A percentile compares a stretch with the other conserved stretches of the same genome.
Conservation (phyloP, 2,113 vertebrate species). For the Varanus komodoensis region DNA sequence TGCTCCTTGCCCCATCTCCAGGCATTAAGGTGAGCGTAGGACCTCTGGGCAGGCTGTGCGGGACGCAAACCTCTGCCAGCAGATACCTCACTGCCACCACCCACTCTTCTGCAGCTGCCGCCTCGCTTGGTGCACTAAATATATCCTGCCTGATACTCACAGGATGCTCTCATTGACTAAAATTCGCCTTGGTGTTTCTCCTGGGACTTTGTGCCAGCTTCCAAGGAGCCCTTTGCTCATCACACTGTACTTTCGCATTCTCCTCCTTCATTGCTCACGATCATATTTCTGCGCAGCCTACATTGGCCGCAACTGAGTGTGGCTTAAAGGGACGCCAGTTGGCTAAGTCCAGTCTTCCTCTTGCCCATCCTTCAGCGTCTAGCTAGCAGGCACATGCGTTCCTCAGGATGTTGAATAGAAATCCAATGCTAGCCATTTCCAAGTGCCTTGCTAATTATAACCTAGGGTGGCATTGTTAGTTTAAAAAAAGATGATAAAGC, state of each 20-base stretch:
- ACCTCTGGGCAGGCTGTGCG: too few relatives aligned
- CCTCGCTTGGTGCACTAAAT: not conserved
- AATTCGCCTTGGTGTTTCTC: not conserved
- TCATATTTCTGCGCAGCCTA: conserved; percentile 18
- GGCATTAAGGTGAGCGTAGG: not conserved
- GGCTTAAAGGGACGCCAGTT: conserved; percentile 37
- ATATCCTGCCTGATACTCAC: not conserved
- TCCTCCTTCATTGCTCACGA: conserved; percentile 26
- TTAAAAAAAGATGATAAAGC: conserved; percentile 16
- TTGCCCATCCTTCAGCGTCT: conserved; percentile 55
- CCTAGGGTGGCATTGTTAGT: not conserved
- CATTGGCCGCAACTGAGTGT: conserved; percentile 12
- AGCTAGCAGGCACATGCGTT: conserved; percentile 31
- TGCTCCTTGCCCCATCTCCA: not conserved
- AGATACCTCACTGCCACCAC: too few relatives aligned
- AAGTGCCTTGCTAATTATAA: conserved; percentile 55
- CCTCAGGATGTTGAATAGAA: conserved; percentile 10
- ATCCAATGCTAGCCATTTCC: conserved; percentile 20
- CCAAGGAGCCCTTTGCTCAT: conserved; percentile 14
- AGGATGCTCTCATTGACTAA: not conserved
- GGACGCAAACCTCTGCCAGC: too few relatives aligned
- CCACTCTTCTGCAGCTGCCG: too few relatives aligned
- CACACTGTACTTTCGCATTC: not conserved
- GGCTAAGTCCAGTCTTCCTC: conserved; percentile 41
- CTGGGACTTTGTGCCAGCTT: conserved; percentile 14